These are phyloP conservation scores for Thripadectes ignobilis DNA, from an alignment of 2,797 vertebrate genomes.

Conservation along the genomic window DNA sequence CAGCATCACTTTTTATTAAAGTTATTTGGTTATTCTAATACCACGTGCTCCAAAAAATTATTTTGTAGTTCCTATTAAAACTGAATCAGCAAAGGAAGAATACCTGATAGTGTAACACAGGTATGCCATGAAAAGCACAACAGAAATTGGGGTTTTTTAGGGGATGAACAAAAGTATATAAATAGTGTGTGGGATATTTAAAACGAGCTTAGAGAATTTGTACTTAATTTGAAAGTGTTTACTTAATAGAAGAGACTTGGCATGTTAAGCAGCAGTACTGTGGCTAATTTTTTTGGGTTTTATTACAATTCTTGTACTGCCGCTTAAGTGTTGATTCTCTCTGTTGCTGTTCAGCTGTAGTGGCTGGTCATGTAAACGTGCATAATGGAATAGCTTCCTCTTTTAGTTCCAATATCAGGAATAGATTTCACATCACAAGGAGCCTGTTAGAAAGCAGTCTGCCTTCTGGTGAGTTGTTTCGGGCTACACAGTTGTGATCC, in stretches of 20 bases:
- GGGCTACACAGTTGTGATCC: neutral
- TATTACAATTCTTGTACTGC: neutral
- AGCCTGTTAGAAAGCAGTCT: neutral
- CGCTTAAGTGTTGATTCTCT: neutral
- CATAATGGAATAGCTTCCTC: neutral
- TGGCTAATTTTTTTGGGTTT: neutral
- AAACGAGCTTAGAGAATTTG: neutral
- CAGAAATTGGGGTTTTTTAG: neutral
- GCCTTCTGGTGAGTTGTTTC: neutral
- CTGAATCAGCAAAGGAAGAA: neutral
- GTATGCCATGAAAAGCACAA: constrained; percentile 64
- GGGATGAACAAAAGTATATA: neutral
- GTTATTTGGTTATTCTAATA: constrained; percentile 37
- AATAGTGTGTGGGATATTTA: neutral
- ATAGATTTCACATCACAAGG: neutral
- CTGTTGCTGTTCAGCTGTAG: neutral
- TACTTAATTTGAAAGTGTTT: neutral
- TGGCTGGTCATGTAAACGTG: neutral
- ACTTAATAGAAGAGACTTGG: neutral
- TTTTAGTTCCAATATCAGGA: neutral
- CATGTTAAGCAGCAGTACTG: neutral
- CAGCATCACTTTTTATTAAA: constrained; percentile 69
- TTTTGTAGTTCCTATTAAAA: constrained; percentile 15
- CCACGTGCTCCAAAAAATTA: constrained; percentile 17
- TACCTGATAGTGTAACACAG: neutral